A percentile compares a stretch with the other conserved stretches of the same genome.
These are phyloP conservation scores for Enteromius paludinosus DNA, from an alignment of 2,797 vertebrate genomes.

Conservation along the genomic window DNA sequence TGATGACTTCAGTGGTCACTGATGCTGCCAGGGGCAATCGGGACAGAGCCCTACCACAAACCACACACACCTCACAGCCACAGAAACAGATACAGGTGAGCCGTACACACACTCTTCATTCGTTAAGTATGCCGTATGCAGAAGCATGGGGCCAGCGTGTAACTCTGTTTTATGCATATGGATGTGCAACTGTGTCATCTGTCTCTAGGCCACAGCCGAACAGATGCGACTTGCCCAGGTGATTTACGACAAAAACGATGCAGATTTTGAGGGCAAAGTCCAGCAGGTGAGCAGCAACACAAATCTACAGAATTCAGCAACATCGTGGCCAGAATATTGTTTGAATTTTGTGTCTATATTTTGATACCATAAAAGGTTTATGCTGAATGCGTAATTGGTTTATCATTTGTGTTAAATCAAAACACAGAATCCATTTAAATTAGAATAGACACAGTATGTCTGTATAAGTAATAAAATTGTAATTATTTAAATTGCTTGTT, in stretches of 20 bases:
- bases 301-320: background rate
- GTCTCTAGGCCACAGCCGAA: constrained; percentile 93
- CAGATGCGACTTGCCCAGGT: constrained; percentile 97
- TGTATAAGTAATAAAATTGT: background rate
- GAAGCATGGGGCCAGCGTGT: background rate
- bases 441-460: background rate
- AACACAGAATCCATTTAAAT: background rate
- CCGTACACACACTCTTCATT: background rate
- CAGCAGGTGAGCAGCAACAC: constrained; percentile 85
- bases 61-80: constrained; percentile 85
- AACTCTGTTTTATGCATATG: background rate
- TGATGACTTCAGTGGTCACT: constrained; percentile 97
- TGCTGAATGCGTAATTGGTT: no score
- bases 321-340: background rate
- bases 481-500: background rate
- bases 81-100: constrained; percentile 97
- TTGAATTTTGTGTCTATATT: background rate
- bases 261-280: constrained; percentile 96
- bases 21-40: constrained; percentile 89
- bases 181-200: constrained; percentile 32
- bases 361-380: background rate
- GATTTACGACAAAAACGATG: constrained; percentile 96
- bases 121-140: background rate
- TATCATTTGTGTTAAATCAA: background rate
- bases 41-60: constrained; percentile 85